phyloP scores from a whole-genome alignment of 2,888 invertebrate genomes.

The Chymomyza amoena region DNA sequence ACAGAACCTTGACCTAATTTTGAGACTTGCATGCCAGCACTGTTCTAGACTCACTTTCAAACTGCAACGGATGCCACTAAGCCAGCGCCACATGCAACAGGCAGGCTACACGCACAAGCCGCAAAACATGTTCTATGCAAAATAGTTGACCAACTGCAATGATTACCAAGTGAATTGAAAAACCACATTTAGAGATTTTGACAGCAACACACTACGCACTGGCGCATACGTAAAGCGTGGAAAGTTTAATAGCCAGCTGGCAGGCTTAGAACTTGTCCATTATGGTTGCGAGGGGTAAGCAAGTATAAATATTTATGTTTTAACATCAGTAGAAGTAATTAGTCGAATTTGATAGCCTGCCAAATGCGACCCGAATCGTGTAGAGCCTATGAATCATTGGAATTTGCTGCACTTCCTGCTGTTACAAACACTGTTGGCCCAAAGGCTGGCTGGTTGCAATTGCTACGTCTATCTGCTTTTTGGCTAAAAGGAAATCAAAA shows the following conservation, averaged over 20 bases:
- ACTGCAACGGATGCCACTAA: slow-evolving; percentile 14
- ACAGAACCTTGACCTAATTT: slow-evolving; percentile 58
- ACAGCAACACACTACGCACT: slow-evolving; percentile 33
- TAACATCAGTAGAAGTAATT: slow-evolving; percentile 34
- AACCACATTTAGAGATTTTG: slow-evolving; percentile 45
- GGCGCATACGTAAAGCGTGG: slow-evolving; percentile 40
- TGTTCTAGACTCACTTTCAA: slow-evolving; percentile 58
- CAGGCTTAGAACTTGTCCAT: slow-evolving; percentile 29
- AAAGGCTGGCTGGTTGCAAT: not conserved
- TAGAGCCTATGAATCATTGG: slow-evolving; percentile 43
- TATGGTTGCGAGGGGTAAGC: not conserved
- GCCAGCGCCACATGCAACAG: not conserved
- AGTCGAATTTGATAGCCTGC: slow-evolving; percentile 16
- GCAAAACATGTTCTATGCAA: slow-evolving; percentile 56
- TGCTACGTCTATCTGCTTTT: slow-evolving; percentile 18
- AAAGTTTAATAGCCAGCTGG: slow-evolving; percentile 44
- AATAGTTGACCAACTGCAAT: slow-evolving; percentile 19
- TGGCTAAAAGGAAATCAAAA: slow-evolving; percentile 53
- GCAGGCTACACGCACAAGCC: slow-evolving; percentile 37
- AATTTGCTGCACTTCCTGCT: slow-evolving; percentile 23
- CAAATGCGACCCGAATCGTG: slow-evolving; percentile 40
- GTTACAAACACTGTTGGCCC: slow-evolving; percentile 3
- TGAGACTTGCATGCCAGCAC: slow-evolving; percentile 2
- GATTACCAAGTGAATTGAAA: slow-evolving; percentile 61
- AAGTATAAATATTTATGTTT: not conserved